These are phyloP conservation scores for Dolichotis patagonum DNA, from an alignment of 2,113 vertebrate genomes.

Conservation along the genomic window DNA sequence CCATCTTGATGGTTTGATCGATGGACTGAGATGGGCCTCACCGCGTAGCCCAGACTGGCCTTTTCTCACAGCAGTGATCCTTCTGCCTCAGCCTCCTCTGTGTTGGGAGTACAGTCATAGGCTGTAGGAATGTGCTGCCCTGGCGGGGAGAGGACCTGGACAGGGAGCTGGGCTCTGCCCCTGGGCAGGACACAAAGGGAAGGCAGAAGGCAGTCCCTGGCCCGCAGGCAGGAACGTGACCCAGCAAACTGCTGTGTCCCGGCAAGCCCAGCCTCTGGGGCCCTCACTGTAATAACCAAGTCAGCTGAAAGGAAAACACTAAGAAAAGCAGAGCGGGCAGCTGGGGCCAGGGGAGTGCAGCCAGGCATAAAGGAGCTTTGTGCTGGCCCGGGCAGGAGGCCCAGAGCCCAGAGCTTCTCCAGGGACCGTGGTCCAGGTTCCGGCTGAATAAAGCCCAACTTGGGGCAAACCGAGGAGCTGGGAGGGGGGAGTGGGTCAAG, in stretches of 20 bases:
- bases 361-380: constrained; percentile 86
- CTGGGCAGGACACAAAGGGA: constrained; percentile 78
- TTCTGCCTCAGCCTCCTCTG: neutral
- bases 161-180: constrained; percentile 79
- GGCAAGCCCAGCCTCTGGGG: constrained; percentile 69
- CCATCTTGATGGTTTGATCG: neutral
- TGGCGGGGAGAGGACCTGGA: constrained; percentile 75
- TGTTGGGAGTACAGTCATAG: constrained; percentile 31
- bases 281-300: constrained; percentile 84
- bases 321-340: constrained; percentile 83
- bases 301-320: constrained; percentile 86
- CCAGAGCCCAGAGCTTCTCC: constrained; percentile 25
- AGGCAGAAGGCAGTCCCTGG: constrained; percentile 76
- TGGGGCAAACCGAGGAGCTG: constrained; percentile 1
- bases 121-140: constrained; percentile 78
- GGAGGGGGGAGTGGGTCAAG: neutral
- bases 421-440: constrained; percentile 76
- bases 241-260: constrained; percentile 69
- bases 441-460: constrained; percentile 83
- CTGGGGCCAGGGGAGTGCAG: constrained; percentile 84
- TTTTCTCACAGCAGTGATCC: neutral
- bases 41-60: neutral
- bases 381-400: constrained; percentile 69
- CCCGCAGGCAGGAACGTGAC: constrained; percentile 67
- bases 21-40: neutral